Conservation (phyloP, 2,888 invertebrate species). For the Ceratothoa steindachneri region DNA sequence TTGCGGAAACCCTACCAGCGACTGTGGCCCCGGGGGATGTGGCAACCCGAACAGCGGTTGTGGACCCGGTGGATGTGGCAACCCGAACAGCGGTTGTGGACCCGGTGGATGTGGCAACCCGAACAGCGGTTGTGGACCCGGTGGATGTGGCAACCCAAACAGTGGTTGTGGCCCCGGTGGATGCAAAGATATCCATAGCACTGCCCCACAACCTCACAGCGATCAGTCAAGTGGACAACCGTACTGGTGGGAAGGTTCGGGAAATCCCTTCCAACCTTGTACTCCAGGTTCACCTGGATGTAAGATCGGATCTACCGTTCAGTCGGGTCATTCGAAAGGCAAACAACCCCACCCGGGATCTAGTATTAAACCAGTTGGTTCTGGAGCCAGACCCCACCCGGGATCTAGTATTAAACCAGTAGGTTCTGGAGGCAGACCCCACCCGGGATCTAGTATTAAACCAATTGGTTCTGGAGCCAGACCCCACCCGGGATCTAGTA, state of each 20-base stretch:
- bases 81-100: not conserved
- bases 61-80: not conserved
- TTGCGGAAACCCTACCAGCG: not conserved
- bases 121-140: not conserved
- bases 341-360: not conserved
- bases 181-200: not conserved
- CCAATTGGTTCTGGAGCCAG: not conserved
- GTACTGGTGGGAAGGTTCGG: not conserved
- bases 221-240: not conserved
- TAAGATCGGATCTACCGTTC: not conserved
- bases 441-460: not conserved
- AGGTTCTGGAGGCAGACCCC: not conserved
- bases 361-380: not conserved
- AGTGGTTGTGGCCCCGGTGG: not conserved
- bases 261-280: not conserved
- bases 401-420: not conserved
- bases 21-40: conserved; percentile 2
- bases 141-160: not conserved
- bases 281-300: not conserved
- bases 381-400: not conserved
- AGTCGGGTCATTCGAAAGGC: not conserved
- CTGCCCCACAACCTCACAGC: not conserved
- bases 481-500: not conserved
- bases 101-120: not conserved
- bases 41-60: not conserved